Evolutionary conservation across 2,113 vertebrate species (phyloP).

Genomic region (Collichthys lucidus): DNA sequence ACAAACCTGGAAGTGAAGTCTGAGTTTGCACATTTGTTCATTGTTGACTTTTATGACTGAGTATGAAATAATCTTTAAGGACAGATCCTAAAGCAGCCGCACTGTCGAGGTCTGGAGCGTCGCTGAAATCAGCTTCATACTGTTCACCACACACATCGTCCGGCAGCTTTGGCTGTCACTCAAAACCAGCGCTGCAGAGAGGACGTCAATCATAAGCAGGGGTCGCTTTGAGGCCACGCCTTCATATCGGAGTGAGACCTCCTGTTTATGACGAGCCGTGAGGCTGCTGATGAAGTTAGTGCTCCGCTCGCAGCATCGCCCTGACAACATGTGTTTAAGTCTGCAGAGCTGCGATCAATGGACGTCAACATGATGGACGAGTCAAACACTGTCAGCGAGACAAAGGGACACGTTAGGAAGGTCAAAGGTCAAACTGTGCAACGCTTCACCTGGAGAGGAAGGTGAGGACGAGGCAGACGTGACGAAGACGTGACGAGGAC

Average conservation of each 20-base stretch:
- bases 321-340: slow-evolving; percentile 74
- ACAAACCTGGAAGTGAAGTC: neutral
- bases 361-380: slow-evolving; percentile 51
- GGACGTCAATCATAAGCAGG: slow-evolving; percentile 46
- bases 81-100: neutral
- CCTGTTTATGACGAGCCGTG: slow-evolving; percentile 38
- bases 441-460: neutral
- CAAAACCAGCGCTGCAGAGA: slow-evolving; percentile 12
- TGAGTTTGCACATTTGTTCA: slow-evolving; percentile 16
- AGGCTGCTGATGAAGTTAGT: slow-evolving; percentile 69
- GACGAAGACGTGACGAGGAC: too few species aligned
- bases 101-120: neutral
- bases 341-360: slow-evolving; percentile 56
- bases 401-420: neutral
- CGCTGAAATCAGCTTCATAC: slow-evolving; percentile 6
- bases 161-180: slow-evolving; percentile 46
- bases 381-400: neutral
- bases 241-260: slow-evolving; percentile 40
- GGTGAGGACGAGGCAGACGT: neutral
- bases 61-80: neutral
- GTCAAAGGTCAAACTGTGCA: neutral
- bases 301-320: slow-evolving; percentile 36
- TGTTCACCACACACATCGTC: neutral
- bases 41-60: neutral
- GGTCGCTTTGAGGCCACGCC: slow-evolving; percentile 57